Base-by-base conservation (phyloP, 2,113 vertebrate genomes). In the Oreochromis aureus region DNA sequence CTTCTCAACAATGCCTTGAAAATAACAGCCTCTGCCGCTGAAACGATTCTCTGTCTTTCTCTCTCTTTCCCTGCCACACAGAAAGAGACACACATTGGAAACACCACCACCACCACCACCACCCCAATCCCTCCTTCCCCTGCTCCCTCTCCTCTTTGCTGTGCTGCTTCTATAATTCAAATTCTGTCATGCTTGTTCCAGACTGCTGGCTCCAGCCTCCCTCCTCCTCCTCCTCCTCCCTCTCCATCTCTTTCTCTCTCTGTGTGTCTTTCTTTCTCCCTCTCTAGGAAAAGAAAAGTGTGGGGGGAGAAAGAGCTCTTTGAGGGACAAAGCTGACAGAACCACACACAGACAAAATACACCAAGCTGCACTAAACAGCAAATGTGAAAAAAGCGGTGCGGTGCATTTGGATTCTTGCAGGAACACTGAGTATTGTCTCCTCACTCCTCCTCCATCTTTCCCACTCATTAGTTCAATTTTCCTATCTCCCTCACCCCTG, bases 131-230 rank as follows among this genome's bases (percentile, higher is more conserved):
- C 73, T 18, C 39, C 54, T 69, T 82, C 83, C 90, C 83, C 86
- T 76, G 54, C 84, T 90, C 85, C 69, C 87, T 86, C 87, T 90
- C 89, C 86, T 92, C 91, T 93, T 87, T 91, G 91, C 93, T 92
- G 92, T 94, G 94, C 92, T 89, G 93, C 96, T 95, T 92, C 92
- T 95, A 96, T 97, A 96, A 97, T 97, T 97, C 96, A 96, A 96
- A 96, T 96, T 97, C 97, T 98, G 98, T 99, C 98, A 98, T 96
- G 97, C 97, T 96, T 97, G 98, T 98, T 98, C 97, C 98, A 99
- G 98, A 99, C 98, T 98, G 97, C 97, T 98, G 98, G 98, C 98
- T 98, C 98, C 98, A 98, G 97, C 61, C 85, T 85, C 91, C 61
- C 87, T 96, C 97, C 92, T 97, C 76, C 81, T 96, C 76, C 81